phyloP scores from a whole-genome alignment of 2,113 vertebrate species.

The Labeo rohita region DNA sequence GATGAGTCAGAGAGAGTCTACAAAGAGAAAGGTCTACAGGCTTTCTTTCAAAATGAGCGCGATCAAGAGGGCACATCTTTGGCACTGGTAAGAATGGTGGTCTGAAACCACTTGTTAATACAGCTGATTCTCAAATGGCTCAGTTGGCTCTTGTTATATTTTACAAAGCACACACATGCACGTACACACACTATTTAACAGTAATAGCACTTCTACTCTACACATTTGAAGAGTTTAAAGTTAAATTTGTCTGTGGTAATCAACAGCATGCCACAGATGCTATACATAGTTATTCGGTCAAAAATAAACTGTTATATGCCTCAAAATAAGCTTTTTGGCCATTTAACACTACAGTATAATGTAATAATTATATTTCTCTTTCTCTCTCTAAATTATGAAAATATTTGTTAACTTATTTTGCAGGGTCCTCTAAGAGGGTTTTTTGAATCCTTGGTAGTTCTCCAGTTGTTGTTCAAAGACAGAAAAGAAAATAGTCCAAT shows the following conservation, averaged over 20 bases:
- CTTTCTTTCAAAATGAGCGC: background rate
- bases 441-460: constrained; percentile 79
- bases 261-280: background rate
- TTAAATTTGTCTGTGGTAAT: background rate
- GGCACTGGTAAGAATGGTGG: background rate
- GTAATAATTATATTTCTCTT: background rate
- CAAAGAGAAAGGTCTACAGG: background rate
- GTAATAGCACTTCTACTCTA: too few relatives aligned
- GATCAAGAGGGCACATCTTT: rapidly evolving
- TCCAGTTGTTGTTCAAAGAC: constrained; percentile 66
- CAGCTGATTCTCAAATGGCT: background rate
- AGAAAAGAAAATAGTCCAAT: constrained; percentile 71
- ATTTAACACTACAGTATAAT: background rate
- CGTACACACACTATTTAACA: too few relatives aligned
- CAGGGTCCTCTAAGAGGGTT: constrained; percentile 82
- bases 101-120: background rate
- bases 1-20: constrained; percentile 1
- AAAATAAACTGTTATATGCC: too few relatives aligned
- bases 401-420: background rate
- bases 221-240: too few relatives aligned
- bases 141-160: background rate
- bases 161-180: background rate
- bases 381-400: background rate
- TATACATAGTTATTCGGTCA: background rate
- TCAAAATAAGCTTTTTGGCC: too few relatives aligned